Evolutionary conservation across 2,888 invertebrate species (phyloP).

Genomic region (Ptychoptera albimana): DNA sequence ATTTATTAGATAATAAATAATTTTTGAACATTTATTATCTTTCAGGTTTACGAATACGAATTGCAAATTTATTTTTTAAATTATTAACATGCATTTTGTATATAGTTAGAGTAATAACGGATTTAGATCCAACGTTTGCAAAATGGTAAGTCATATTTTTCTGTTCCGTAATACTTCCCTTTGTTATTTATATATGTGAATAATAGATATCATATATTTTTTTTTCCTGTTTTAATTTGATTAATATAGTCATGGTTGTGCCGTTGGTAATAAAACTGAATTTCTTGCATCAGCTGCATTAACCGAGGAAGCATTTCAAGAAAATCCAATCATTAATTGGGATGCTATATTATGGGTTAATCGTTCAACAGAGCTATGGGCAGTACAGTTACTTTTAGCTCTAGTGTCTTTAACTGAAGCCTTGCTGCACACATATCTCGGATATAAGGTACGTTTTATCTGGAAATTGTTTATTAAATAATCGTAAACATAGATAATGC

Average conservation of each 20-base stretch:
- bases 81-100: conserved; percentile 91
- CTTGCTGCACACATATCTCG: conserved; percentile 85
- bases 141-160: conserved; percentile 53
- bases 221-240: too few species aligned
- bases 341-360: conserved; percentile 92
- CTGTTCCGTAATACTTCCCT: not conserved
- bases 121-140: conserved; percentile 74
- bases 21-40: conserved; percentile 15
- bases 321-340: conserved; percentile 87
- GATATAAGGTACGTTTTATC: conserved; percentile 68
- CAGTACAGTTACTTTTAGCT: conserved; percentile 80
- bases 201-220: too few species aligned
- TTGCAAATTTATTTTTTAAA: conserved; percentile 95
- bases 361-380: conserved; percentile 76
- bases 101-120: conserved; percentile 81
- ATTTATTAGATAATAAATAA: too few species aligned
- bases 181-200: not conserved
- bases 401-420: conserved; percentile 90
- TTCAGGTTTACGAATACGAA: conserved; percentile 92
- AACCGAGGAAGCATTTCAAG: conserved; percentile 85
- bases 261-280: conserved; percentile 67
- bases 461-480: too few species aligned
- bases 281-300: conserved; percentile 68
- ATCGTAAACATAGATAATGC: too few species aligned
- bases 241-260: conserved; percentile 61